Conservation (phyloP, 1,140 invertebrate genomes). For the Pararge aegeria region DNA sequence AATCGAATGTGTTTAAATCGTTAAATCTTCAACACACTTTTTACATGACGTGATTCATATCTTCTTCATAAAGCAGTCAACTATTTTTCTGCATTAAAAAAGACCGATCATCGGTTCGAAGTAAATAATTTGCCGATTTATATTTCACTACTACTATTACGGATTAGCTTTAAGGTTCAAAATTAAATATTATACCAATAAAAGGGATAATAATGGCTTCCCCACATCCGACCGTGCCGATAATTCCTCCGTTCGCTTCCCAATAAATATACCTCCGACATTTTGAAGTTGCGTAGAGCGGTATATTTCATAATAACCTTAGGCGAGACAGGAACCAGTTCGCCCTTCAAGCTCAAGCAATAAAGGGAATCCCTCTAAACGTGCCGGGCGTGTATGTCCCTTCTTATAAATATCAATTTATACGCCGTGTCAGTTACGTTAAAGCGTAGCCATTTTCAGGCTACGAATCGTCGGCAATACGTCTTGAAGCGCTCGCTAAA, state of each 20-base stretch:
- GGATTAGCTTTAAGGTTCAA: conserved; percentile 62
- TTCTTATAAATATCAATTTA: conserved; percentile 80
- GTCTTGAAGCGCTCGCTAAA: conserved; percentile 46
- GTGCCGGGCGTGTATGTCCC: conserved; percentile 61
- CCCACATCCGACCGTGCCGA: conserved; percentile 64
- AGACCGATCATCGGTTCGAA: conserved; percentile 9
- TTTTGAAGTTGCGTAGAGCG: conserved; percentile 67
- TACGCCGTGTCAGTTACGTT: conserved; percentile 67
- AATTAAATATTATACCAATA: conserved; percentile 80
- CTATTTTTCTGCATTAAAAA: not conserved
- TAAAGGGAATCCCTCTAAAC: conserved; percentile 77
- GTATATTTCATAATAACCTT: conserved; percentile 75
- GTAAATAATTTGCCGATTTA: conserved; percentile 67
- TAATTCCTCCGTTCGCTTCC: conserved; percentile 60
- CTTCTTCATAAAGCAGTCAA: not conserved
- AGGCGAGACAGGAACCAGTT: conserved; percentile 66
- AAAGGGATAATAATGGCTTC: conserved; percentile 75
- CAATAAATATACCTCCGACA: conserved; percentile 76
- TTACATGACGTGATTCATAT: no score
- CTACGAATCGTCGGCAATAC: conserved; percentile 58
- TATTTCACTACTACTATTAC: conserved; percentile 51
- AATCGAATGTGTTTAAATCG: no score
- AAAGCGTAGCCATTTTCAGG: conserved; percentile 61
- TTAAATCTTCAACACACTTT: no score
- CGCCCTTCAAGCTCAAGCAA: conserved; percentile 56